phyloP scores from a whole-genome alignment of 2,797 vertebrate genomes.

The Cirrhinus mrigala region DNA sequence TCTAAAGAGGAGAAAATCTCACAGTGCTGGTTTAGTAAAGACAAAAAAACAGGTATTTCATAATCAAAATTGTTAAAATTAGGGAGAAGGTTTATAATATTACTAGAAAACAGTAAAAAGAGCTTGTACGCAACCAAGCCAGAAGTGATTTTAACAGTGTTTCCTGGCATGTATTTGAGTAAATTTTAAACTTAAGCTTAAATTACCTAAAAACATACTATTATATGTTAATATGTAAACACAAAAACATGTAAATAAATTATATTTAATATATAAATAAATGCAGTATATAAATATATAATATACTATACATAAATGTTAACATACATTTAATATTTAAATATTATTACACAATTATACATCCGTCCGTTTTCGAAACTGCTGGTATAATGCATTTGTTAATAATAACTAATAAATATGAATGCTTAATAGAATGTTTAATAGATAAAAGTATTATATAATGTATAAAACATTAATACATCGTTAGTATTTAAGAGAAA shows the following conservation, averaged over 20 bases:
- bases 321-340: background rate
- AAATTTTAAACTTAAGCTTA: background rate
- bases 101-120: background rate
- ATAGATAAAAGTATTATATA: background rate
- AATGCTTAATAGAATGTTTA: background rate
- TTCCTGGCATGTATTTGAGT: background rate
- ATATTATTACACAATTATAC: background rate
- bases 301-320: background rate
- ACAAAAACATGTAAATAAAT: background rate
- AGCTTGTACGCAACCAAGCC: background rate
- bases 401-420: background rate
- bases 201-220: background rate
- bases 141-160: background rate
- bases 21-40: constrained; percentile 11
- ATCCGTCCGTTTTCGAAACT: background rate
- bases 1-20: background rate
- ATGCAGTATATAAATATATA: background rate
- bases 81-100: background rate
- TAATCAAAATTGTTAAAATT: background rate
- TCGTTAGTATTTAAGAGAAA: background rate
- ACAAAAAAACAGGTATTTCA: background rate
- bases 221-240: background rate
- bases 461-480: background rate
- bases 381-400: background rate
- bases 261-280: too few species aligned